phyloP scores from a whole-genome alignment of 1,140 invertebrate species.

The Lasioglossum albipes region DNA sequence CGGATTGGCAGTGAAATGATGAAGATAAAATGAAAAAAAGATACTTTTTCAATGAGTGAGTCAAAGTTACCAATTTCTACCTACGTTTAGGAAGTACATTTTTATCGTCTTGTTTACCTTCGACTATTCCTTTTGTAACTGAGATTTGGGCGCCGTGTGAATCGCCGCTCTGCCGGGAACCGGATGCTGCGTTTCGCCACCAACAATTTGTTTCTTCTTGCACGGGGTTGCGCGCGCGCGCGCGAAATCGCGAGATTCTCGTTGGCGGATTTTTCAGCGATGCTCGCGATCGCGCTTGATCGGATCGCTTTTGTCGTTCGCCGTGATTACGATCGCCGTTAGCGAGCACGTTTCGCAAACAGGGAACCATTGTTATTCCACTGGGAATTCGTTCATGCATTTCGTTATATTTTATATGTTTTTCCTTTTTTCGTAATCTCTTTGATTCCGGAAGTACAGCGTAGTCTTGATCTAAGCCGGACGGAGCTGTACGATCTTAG shows the following conservation, averaged over 20 bases:
- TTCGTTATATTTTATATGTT: conserved; percentile 11
- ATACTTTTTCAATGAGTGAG: conserved; percentile 79
- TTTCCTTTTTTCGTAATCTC: not conserved
- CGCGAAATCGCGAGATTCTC: not conserved
- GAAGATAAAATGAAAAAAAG: conserved; percentile 23
- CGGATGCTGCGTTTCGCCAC: conserved; percentile 19
- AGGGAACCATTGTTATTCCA: conserved; percentile 11
- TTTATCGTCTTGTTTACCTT: conserved; percentile 79
- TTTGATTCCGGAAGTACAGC: not conserved
- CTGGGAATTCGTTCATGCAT: conserved; percentile 7
- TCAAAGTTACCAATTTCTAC: conserved; percentile 80
- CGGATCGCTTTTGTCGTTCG: too few species aligned
- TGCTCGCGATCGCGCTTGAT: not conserved
- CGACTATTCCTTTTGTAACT: conserved; percentile 78
- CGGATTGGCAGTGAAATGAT: conserved; percentile 46
- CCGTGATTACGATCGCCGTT: not conserved
- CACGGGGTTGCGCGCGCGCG: conserved; percentile 11
- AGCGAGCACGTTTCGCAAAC: not conserved
- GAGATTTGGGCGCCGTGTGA: conserved; percentile 75
- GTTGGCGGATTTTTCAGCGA: not conserved
- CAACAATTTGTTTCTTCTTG: not conserved
- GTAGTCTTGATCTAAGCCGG: too few species aligned
- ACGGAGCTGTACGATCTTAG: too few species aligned
- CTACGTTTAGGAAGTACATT: conserved; percentile 77
- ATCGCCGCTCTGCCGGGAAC: conserved; percentile 60